Evolutionary conservation across 2,888 invertebrate genomes (phyloP), one percentile per base, ranked within the genome.

Genomic region (Andrena chrysosceles): DNA sequence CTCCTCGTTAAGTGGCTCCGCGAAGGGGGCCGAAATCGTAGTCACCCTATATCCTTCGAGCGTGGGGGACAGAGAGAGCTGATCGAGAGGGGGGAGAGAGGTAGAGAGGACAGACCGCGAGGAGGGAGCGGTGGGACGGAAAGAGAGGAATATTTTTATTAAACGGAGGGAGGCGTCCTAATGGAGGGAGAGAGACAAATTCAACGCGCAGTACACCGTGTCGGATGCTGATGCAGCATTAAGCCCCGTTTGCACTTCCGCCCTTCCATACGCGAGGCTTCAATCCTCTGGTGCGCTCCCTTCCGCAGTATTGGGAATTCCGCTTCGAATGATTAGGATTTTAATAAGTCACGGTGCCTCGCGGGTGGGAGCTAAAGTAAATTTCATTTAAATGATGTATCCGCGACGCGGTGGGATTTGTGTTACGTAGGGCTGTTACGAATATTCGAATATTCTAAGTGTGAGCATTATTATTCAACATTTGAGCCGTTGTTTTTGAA

Each of bases 141-240:
- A 83, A 72, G 60, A 77, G 87, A 76, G 76, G 83, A 84, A 88
- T 87, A 89, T 89, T 88, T 86, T 85, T 89, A 89, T 88, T 88
- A 89, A 88, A 88, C 83, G 82, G 71, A 73, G 82, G 81, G 84
- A 81, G 77, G 78, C 71, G 73, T 63, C 66, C 62, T 56, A 54
- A 73, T 66, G 72, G 77, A 64, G 78, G 64, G 66, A 64, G 69
- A 71, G 77, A 81, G 70, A 75, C 63, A 49, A 69, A 72, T 67
- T 59, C 80, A 35, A 67, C 63, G 60, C 49, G 73, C 81, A 86
- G 71, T 82, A 73, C 86, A 83, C 77, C 81, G 81, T 83, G 86
- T 85, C 83, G 77, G 78, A 85, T 83, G 83, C 79, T 81, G 83
- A 88, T 83, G 84, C 82, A 70, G 81, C 81, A 85, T 85, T 79